Evolutionary conservation across 2,113 vertebrate genomes (phyloP), one percentile per base, ranked within the genome.

Genomic region (Nerophis lumbriciformis): DNA sequence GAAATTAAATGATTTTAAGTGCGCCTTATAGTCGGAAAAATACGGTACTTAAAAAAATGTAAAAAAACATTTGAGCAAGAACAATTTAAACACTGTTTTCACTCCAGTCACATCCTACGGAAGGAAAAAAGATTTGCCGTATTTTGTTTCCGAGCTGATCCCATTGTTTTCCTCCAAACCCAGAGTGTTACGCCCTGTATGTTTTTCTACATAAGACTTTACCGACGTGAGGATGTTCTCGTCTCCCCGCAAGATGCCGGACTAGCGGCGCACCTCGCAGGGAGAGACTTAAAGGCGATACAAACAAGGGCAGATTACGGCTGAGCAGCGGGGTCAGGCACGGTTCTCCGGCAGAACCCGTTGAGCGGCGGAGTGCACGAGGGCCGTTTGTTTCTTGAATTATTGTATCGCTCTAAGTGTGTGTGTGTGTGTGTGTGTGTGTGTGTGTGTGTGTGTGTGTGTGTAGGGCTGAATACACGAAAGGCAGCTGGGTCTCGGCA

Each of bases 71-170:
- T 0, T 53, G 39, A 82, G 75, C 71, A 72, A 72, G 76, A 73
- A 50, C 79, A 83, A 69, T 76, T 82, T 77, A 73, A 45, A 45
- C 76, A 70, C 79, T 45, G 55, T 84, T 84, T 77, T 72, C 82
- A 74, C 74, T 49, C 39, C 42, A 37, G 77, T 80, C 77, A 77
- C 70, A 75, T 77, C 35, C 75, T 79, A 5, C 69, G 59, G 64
- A 72, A 72, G 37, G 42, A 56, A 74, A 74, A 19, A 71, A 66
- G 50, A 66, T 59, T 76, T 59, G 52, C 69, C 51, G 5, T 4
- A 51, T 66, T 74, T 84, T 66, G 57, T 61, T 75, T 36, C 71
- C 63, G 48, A 59, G 56, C 37, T 72, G 47, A 64, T 72, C 67
- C 50, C 57, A 71, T 80, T 65, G 53, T 80, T 53, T 19, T 65